Base-by-base conservation (phyloP, 2,797 vertebrate species). In the Mionectes olivaceus region DNA sequence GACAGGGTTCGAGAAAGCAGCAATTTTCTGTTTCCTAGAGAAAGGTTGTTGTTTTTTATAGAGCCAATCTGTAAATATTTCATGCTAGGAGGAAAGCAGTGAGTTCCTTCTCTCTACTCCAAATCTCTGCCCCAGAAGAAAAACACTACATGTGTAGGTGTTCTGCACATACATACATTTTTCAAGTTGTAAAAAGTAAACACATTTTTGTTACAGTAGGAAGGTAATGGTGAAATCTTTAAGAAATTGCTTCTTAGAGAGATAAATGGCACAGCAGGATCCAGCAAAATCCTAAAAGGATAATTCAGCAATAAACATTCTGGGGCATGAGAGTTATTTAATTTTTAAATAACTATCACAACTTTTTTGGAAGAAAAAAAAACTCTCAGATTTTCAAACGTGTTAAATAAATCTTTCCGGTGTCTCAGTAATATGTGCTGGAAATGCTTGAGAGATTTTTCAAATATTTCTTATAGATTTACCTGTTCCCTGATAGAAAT, bases 321-420 rank as follows among this genome's bases (percentile, higher is more conserved):
- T 56, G 24, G 63, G 53, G 30, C 76, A 87, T 93, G 81, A 94
- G 47, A 61, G 60, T 84, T 97, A 91, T 93, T 96, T 95, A 94
- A 94, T 95, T 97, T 98, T 97, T 93, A 96, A 97, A 96, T 95
- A 94, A 60, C 87, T 96, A 43, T 76, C 75, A 61, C 88, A 96
- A 95, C 39, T 82, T 95, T 94, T 95, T 94, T 82, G 76, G 87
- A 63, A 0, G 0, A 79, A 84, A 76, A 83, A 83, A 86, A 46
- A 56, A 13, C 14, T 83, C 88, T 83, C 37, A 41, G 57, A 67
- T 93, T 79, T 91, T 91, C 79, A 78, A 37, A 47, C 5, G 18
- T 41, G 15, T 59, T 94, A 74, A 91, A 79, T 82, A 93, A 83
- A 74, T 87, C 77, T 86, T 86, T 63, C 37, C 33, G 25, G 7